Evolutionary conservation across 2,888 invertebrate genomes (phyloP), one percentile per base, ranked within the genome.

Genomic region (Syrphus vitripennis): DNA sequence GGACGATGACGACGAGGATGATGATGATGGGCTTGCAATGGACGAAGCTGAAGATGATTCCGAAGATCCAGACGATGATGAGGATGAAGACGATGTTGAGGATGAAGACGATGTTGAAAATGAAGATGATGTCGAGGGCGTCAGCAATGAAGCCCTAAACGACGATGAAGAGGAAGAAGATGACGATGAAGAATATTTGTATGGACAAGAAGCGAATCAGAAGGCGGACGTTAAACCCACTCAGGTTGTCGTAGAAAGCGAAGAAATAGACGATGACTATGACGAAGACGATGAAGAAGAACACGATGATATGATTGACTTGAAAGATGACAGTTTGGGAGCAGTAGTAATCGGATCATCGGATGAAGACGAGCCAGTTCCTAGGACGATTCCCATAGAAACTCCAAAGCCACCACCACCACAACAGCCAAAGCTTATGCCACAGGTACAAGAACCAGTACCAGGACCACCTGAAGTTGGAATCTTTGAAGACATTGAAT

Each of bases 331-430:
- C 19, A 81, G 77, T 48, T 63, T 72, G 31, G 53, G 19, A n/a
- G 69, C 82, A 5, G 82, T 86, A 21, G 70, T 86, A 7, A 86
- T 86, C 31, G 82, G 70, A 1, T 86, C 86, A 14, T 86, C 86
- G 5, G 86, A 86, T 9, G 84, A 84, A 4, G 86, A 71, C 4
- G 61, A 71, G 4, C 48, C 67, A 50, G 29, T 34, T 67, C 24
- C 50, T 34, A 45, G 14, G 9, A 4, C 3, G 1, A 16, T 19
- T 19, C 12, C 50, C 31, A 67, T 50, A 34, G 31, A 37, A 50
- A 19, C 10, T 7, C n/a, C 1, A 42, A 63, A 45, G 14, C 26
- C 65, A 31, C 21, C n/a, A 31, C 21, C n/a, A 4, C 50, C 24
- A 14, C 61, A 63, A 9, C 55, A 3, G 29, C n/a, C n/a, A 9